These are phyloP conservation scores for Clarias fuscus DNA, from an alignment of 2,797 vertebrate genomes.

Conservation along the genomic window DNA sequence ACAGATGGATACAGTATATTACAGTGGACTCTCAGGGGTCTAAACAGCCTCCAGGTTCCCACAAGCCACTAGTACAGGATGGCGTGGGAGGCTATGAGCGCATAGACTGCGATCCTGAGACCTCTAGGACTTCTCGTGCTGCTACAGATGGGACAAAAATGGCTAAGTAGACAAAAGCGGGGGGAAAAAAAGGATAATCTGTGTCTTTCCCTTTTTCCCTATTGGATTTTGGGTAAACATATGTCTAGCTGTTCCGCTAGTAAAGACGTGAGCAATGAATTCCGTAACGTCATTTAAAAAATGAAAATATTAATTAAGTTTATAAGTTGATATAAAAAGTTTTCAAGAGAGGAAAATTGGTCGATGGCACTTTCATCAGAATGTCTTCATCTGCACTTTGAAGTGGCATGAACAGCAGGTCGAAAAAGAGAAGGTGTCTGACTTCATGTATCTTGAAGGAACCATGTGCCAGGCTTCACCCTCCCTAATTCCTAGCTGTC, in stretches of 20 bases:
- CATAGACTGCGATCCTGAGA: background rate
- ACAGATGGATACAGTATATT: constrained; percentile 32
- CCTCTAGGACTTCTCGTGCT: constrained; percentile 16
- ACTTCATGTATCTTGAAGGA: background rate
- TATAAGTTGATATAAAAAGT: background rate
- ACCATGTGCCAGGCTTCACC: background rate
- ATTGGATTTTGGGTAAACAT: background rate
- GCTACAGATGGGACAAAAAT: constrained; percentile 7
- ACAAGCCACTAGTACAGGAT: constrained; percentile 6
- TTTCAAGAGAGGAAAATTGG: background rate
- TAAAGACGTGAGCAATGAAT: background rate
- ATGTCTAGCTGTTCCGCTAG: background rate
- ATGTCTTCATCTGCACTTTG: background rate
- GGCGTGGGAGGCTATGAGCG: constrained; percentile 11
- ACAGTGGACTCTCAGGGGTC: constrained; percentile 11
- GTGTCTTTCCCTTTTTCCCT: background rate
- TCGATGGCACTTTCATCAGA: background rate
- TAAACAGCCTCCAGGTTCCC: constrained; percentile 31
- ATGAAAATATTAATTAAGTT: background rate
- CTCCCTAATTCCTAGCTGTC: background rate
- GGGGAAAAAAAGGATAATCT: background rate
- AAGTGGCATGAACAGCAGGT: background rate
- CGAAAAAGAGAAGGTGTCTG: background rate
- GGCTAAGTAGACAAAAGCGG: background rate
- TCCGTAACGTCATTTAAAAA: background rate